phyloP scores from a whole-genome alignment of 2,888 invertebrate species.

The Saturnia pavonia region DNA sequence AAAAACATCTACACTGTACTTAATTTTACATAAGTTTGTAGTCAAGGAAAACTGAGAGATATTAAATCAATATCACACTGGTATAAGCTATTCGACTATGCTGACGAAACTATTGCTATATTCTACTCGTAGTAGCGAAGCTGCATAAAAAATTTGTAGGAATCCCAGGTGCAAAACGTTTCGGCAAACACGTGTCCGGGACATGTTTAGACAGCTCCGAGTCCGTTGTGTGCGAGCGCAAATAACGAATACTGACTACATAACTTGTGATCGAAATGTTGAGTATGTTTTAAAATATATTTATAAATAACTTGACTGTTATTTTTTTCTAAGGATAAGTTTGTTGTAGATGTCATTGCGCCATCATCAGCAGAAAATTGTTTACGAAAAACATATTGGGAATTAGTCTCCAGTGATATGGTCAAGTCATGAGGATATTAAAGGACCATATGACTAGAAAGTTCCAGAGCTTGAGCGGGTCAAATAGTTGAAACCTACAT shows the following conservation, averaged over 20 bases:
- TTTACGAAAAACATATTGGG: no score
- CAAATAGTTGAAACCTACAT: background rate
- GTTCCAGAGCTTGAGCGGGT: background rate
- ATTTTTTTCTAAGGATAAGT: background rate
- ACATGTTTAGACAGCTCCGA: conserved; percentile 30
- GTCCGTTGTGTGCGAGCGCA: conserved; percentile 10
- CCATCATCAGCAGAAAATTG: no score
- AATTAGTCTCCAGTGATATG: no score
- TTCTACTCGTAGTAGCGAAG: conserved; percentile 14
- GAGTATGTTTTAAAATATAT: background rate
- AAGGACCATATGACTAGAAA: no score
- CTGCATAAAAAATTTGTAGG: conserved; percentile 25
- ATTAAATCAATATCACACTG: background rate
- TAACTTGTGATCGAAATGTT: conserved; percentile 1
- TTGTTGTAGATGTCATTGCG: no score
- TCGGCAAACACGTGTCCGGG: conserved; percentile 35
- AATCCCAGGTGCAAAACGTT: conserved; percentile 33
- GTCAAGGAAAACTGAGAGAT: no score
- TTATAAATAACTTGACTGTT: background rate
- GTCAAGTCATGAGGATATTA: no score
- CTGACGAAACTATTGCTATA: background rate
- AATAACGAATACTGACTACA: conserved; percentile 14
- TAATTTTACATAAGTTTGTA: no score
- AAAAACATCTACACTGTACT: no score
- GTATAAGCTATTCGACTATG: background rate